Evolutionary conservation across 2,797 vertebrate genomes (phyloP), one percentile per base, ranked within the genome.

Genomic region (Schizothorax lantsangensis): DNA sequence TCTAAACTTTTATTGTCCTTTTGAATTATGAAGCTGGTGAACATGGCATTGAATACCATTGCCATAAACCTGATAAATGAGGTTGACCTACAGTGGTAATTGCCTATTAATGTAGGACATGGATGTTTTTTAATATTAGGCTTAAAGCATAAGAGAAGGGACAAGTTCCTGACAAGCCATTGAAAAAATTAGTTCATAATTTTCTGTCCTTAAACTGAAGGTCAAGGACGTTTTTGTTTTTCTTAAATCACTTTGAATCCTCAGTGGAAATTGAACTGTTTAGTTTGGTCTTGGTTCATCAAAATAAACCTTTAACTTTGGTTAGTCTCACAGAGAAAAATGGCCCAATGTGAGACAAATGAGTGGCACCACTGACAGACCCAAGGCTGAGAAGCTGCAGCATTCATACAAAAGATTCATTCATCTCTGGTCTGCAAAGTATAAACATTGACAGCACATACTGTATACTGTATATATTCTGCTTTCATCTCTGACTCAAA

Each of bases 1-100:
- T 69, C 49, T 85, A 43, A 71, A 62, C 77, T 15, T 54, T 71
- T 33, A 79, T 26, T 85, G 17, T 85, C 19, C 19, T 49, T 80
- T 19, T 72, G 40, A 85, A 72, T 79, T 80, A 85, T 80, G 38
- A 47, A 33, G 64, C 66, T 57, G 38, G 17, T 14, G 5, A 64
- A 71, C 47, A 54, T 85, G 77, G 19, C 66, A 80, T 80, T 4
- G 38, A 72, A 80, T 33, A 59, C 40, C 30, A 78, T 84, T 45
- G 66, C 73, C 59, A 84, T 84, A 84, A 85, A 59, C 52, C 69
- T 80, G 77, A 86, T 38, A 62, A 86, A 86, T 74, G 43, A 36
- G 38, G 52, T 74, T 86, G 84, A 86, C 66, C 84, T 86, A 81
- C 40, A 81, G 66, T 49, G 64, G 47, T 72, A 80, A 85, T 80